phyloP scores from a whole-genome alignment of 2,888 invertebrate genomes.

The Metalampra italica region DNA sequence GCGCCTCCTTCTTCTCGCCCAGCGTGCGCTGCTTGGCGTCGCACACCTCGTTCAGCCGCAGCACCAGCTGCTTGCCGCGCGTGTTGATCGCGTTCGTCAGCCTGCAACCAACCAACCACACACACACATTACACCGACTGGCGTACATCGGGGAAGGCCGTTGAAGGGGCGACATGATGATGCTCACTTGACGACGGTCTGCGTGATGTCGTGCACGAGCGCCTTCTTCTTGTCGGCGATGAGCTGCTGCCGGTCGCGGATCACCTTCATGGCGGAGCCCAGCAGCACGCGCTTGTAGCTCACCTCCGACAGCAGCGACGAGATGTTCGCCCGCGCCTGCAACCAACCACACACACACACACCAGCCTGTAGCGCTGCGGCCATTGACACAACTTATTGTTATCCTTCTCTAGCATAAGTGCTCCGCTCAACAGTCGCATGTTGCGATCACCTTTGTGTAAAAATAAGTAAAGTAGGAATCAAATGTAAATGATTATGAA shows the following conservation, averaged over 20 bases:
- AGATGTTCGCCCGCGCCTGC: slow-evolving; percentile 67
- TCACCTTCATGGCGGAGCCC: slow-evolving; percentile 87
- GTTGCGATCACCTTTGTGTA: too few species aligned
- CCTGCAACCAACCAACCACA: slow-evolving; percentile 43
- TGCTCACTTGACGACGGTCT: slow-evolving; percentile 90
- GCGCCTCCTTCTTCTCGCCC: slow-evolving; percentile 89
- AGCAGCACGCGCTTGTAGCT: slow-evolving; percentile 87
- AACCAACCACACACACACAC: slow-evolving; percentile 82
- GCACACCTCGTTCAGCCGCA: slow-evolving; percentile 88
- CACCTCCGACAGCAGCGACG: slow-evolving; percentile 67
- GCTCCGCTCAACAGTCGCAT: too few species aligned
- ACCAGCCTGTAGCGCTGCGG: too few species aligned
- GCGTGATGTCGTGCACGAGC: slow-evolving; percentile 91
- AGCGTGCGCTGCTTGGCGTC: slow-evolving; percentile 85
- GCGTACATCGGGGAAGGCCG: too few species aligned
- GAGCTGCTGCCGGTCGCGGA: slow-evolving; percentile 89
- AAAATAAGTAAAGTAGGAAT: too few species aligned
- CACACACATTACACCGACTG: too few species aligned
- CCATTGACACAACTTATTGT: too few species aligned
- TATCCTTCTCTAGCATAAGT: too few species aligned
- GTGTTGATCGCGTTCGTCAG: slow-evolving; percentile 90
- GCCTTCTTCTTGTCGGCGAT: slow-evolving; percentile 92
- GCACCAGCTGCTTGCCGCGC: slow-evolving; percentile 89
- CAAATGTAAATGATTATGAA: too few species aligned
- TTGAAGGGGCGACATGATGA: too few species aligned